Conservation (phyloP, 2,113 vertebrate species). For the Donacobius atricapilla region DNA sequence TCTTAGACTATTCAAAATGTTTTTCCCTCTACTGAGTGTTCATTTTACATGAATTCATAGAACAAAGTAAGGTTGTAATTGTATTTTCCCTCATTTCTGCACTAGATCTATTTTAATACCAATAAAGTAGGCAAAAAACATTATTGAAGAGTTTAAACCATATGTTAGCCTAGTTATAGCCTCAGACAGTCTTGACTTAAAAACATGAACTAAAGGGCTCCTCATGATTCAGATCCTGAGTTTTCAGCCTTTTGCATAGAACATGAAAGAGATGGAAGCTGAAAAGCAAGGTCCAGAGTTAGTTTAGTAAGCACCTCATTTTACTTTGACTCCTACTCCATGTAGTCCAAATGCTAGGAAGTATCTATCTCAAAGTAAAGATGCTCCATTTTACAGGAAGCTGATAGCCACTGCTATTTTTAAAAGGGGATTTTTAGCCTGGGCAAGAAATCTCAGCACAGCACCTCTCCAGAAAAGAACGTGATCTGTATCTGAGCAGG, state of each 20-base stretch:
- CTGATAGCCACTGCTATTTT: not conserved
- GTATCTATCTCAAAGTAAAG: not conserved
- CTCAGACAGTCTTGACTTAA: not conserved
- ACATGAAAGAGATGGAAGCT: not conserved
- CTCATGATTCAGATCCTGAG: not conserved
- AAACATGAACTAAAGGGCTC: not conserved
- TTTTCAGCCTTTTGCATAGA: not conserved
- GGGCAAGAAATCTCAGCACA: not conserved
- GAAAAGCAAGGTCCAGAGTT: not conserved
- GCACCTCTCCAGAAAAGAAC: not conserved
- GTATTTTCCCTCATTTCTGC: not conserved
- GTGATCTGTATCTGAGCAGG: not conserved
- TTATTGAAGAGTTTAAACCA: not conserved
- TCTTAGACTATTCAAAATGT: not conserved
- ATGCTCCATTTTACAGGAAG: not conserved
- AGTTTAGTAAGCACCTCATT: not conserved
- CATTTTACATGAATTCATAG: not conserved
- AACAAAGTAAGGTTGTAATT: not conserved
- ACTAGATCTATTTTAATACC: not conserved
- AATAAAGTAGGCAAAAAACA: not conserved
- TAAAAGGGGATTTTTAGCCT: not conserved
- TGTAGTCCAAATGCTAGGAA: not conserved
- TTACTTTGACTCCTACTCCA: not conserved
- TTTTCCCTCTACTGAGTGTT: accelerated
- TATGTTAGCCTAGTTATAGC: not conserved